These are phyloP conservation scores for Lampris incognitus DNA, from an alignment of 2,113 vertebrate genomes.

Conservation along the genomic window DNA sequence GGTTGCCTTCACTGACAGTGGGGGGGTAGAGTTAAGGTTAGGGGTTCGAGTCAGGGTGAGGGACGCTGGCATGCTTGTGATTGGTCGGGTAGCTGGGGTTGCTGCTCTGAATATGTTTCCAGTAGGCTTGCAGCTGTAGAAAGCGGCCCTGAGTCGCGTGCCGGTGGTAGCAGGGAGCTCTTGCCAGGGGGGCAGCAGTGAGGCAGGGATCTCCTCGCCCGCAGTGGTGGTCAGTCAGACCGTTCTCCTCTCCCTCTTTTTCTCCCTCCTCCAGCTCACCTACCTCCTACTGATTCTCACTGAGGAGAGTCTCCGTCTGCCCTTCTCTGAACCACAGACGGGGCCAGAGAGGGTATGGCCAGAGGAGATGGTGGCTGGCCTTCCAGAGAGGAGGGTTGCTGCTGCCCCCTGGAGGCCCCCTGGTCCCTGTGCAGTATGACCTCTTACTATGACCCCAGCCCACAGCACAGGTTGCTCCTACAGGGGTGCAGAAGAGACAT, in stretches of 20 bases:
- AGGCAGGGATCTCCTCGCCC: conserved; percentile 35
- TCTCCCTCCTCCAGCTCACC: conserved; percentile 51
- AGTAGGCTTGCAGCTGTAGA: conserved; percentile 83
- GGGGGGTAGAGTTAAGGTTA: conserved; percentile 57
- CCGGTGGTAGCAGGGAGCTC: conserved; percentile 76
- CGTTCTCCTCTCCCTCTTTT: conserved; percentile 48
- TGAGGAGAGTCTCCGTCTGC: conserved; percentile 54
- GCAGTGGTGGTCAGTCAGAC: conserved; percentile 23
- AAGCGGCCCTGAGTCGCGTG: conserved; percentile 86
- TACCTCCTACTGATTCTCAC: conserved; percentile 61
- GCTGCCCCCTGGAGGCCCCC: conserved; percentile 74
- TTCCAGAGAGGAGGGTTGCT: conserved; percentile 64
- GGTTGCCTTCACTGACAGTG: conserved; percentile 24
- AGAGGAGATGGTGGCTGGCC: conserved; percentile 85
- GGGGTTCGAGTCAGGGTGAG: conserved; percentile 2
- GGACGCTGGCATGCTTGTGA: conserved; percentile 77
- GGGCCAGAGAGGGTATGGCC: conserved; percentile 79
- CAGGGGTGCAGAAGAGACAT: not conserved
- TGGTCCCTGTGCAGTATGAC: conserved; percentile 64
- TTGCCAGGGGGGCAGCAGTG: conserved; percentile 70
- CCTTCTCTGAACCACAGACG: conserved; percentile 27
- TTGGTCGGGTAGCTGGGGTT: conserved; percentile 79
- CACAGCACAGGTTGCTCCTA: conserved; percentile 61
- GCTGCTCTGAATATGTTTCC: conserved; percentile 83
- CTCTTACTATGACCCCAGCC: conserved; percentile 51